These are phyloP conservation scores for Thumatha senex DNA, from an alignment of 2,888 invertebrate genomes.

Conservation along the genomic window DNA sequence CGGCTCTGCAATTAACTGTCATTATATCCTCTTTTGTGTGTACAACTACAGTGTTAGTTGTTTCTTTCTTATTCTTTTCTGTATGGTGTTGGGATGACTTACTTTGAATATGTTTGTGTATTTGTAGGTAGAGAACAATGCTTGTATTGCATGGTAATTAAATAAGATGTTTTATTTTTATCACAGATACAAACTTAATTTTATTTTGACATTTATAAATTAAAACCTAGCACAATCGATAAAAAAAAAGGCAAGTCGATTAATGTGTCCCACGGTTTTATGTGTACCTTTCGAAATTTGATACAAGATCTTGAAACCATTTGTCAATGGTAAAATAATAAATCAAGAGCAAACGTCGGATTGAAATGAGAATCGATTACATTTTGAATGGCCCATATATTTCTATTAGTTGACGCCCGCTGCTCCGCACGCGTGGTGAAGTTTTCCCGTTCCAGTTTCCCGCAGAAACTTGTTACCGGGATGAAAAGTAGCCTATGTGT, in stretches of 20 bases:
- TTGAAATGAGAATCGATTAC: slow-evolving; percentile 37
- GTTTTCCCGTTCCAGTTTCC: no score
- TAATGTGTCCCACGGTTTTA: slow-evolving; percentile 24
- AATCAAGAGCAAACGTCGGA: slow-evolving; percentile 37
- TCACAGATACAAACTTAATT: background rate
- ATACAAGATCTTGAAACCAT: slow-evolving; percentile 35
- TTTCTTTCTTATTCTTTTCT: slow-evolving; percentile 19
- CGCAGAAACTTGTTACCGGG: no score
- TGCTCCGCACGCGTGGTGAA: no score
- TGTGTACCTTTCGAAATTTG: slow-evolving; percentile 25
- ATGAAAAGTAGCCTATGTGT: no score
- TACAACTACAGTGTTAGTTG: slow-evolving; percentile 53
- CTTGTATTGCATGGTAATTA: slow-evolving; percentile 1
- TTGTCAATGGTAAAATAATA: slow-evolving; percentile 40
- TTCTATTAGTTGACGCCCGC: no score
- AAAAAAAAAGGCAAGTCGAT: slow-evolving; percentile 25
- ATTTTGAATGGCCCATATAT: slow-evolving; percentile 30
- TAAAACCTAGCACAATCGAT: slow-evolving; percentile 1
- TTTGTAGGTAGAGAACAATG: background rate
- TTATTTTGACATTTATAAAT: background rate
- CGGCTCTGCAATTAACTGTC: slow-evolving; percentile 72
- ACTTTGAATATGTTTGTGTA: slow-evolving; percentile 5
- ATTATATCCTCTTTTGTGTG: slow-evolving; percentile 62
- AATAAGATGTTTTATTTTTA: background rate
- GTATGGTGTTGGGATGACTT: slow-evolving; percentile 7